A percentile compares a stretch with the other conserved stretches of the same genome.
phyloP scores from a whole-genome alignment of 1,140 invertebrate genomes.

The Littorina saxatilis region DNA sequence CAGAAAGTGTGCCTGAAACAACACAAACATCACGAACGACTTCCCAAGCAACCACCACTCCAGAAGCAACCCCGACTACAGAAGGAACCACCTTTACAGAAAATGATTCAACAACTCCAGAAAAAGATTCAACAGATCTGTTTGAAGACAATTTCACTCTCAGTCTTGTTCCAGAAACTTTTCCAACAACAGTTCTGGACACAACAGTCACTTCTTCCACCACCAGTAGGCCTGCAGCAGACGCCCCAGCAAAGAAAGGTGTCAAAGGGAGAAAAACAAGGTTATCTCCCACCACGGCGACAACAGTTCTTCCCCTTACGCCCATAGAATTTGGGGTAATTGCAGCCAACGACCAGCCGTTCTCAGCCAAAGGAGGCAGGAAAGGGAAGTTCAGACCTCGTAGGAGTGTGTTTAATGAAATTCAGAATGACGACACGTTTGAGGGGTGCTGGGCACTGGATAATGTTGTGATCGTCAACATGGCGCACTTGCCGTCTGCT shows the following conservation, averaged over 20 bases:
- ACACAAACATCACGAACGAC: not conserved
- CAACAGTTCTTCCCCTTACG: too few species aligned
- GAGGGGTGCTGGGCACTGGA: conserved; percentile 75
- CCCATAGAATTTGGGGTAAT: not conserved
- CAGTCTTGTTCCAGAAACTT: not conserved
- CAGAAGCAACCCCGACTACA: too few species aligned
- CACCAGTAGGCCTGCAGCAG: not conserved
- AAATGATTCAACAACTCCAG: not conserved
- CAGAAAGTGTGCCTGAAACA: too few species aligned
- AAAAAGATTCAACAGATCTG: not conserved
- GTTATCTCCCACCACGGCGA: not conserved
- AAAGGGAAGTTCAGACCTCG: too few species aligned
- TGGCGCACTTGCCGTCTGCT: conserved; percentile 62
- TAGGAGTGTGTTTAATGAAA: not conserved
- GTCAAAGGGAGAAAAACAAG: conserved; percentile 2
- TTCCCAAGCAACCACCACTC: not conserved
- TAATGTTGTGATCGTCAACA: conserved; percentile 73
- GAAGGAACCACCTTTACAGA: too few species aligned
- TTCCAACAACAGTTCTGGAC: not conserved
- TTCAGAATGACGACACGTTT: conserved; percentile 13
- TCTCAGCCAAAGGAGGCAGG: not conserved
- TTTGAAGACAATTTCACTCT: not conserved
- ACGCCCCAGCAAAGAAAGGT: not conserved
- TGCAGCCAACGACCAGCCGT: not conserved
- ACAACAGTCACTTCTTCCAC: not conserved